phyloP scores from a whole-genome alignment of 2,113 vertebrate species.

The Puma concolor region DNA sequence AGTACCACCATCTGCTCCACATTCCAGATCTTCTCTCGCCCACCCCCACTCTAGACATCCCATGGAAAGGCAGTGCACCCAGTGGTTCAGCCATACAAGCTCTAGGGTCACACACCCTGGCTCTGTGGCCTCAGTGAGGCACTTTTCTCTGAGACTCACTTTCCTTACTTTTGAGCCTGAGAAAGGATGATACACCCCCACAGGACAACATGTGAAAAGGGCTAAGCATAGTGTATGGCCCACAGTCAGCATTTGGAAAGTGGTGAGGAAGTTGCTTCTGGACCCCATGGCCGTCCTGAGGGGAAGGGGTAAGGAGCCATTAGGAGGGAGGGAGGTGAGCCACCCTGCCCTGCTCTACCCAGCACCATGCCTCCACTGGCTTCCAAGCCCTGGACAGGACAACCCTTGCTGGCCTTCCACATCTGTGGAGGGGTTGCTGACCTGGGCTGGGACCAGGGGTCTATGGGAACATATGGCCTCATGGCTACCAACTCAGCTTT shows the following conservation, averaged over 20 bases:
- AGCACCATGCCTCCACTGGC: not conserved
- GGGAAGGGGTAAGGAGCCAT: not conserved
- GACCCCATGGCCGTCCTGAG: accelerated
- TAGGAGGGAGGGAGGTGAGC: not conserved
- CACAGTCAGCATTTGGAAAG: too few species aligned
- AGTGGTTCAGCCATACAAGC: not conserved
- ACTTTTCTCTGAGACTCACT: not conserved
- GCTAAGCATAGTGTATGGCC: too few species aligned
- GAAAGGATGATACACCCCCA: not conserved
- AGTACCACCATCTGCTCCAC: not conserved
- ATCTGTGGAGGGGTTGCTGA: not conserved
- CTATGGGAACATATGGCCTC: not conserved
- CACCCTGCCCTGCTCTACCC: not conserved
- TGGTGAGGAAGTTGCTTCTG: not conserved
- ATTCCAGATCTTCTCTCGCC: not conserved
- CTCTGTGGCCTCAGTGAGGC: not conserved
- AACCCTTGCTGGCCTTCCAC: not conserved
- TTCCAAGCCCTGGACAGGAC: not conserved
- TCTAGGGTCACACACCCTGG: too few species aligned
- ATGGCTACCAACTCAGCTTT: not conserved
- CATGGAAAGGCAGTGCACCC: not conserved
- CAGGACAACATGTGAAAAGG: not conserved
- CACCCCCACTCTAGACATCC: not conserved
- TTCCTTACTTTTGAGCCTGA: not conserved
- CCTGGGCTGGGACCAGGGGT: not conserved